These are phyloP conservation scores for Drosophila littoralis DNA, from an alignment of 1,140 invertebrate genomes.

Conservation along the genomic window DNA sequence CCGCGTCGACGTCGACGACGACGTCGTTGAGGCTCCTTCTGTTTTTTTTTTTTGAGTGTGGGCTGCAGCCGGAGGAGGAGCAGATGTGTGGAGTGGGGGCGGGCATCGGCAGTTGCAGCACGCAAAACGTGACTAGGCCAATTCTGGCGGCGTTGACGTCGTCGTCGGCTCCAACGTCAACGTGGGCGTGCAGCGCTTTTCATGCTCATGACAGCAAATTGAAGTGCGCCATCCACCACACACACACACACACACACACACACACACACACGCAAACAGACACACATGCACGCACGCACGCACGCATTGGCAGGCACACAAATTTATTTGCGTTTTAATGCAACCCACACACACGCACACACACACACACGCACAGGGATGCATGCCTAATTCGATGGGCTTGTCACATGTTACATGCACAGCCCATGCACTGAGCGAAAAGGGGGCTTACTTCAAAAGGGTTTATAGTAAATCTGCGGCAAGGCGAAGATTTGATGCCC, in stretches of 20 bases:
- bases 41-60: background rate
- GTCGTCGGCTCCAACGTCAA: slow-evolving; percentile 15
- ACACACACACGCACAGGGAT: background rate
- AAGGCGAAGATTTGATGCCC: too few relatives aligned
- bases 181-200: slow-evolving; percentile 45
- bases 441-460: too few relatives aligned
- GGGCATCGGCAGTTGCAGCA: slow-evolving; percentile 6
- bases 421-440: slow-evolving; percentile 11
- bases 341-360: background rate
- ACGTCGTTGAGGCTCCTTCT: background rate
- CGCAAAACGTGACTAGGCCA: slow-evolving; percentile 73
- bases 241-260: slow-evolving; percentile 8
- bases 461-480: too few relatives aligned
- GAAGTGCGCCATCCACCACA: slow-evolving; percentile 40
- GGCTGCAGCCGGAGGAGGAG: too few relatives aligned
- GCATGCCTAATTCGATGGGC: background rate
- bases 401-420: slow-evolving; percentile 9
- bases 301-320: background rate
- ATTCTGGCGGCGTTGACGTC: slow-evolving; percentile 53
- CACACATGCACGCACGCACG: background rate
- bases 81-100: background rate
- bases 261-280: slow-evolving; percentile 10
- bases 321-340: slow-evolving; percentile 3
- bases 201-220: slow-evolving; percentile 64
- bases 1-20: background rate